These are phyloP conservation scores for Halictus ligatus DNA, from an alignment of 2,888 invertebrate genomes.

Conservation along the genomic window DNA sequence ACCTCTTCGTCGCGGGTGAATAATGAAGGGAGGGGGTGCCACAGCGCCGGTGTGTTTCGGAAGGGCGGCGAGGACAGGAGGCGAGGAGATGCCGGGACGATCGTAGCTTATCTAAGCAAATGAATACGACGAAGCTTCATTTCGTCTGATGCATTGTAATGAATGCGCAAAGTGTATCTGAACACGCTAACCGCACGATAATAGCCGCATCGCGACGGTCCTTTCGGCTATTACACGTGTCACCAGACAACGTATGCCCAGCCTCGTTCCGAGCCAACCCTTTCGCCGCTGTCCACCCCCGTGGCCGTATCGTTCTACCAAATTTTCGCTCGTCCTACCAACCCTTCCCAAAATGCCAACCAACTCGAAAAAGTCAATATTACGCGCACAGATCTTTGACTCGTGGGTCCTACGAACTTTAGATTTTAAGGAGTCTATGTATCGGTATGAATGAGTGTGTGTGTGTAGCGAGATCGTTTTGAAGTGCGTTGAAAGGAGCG, in stretches of 20 bases:
- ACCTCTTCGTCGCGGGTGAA: conserved; percentile 73
- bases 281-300: conserved; percentile 15
- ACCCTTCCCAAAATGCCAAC: no score
- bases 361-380: no score
- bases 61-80: conserved; percentile 55
- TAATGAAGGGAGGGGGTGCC: conserved; percentile 63
- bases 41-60: conserved; percentile 36
- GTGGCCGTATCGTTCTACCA: background rate
- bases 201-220: conserved; percentile 49
- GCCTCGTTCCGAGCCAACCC: conserved; percentile 27
- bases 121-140: conserved; percentile 81
- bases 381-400: no score
- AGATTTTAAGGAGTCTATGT: no score
- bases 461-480: no score
- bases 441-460: no score
- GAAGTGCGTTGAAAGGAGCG: no score
- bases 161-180: conserved; percentile 79
- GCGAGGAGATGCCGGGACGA: conserved; percentile 61
- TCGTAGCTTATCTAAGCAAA: conserved; percentile 81
- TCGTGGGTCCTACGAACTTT: no score
- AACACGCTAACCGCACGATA: conserved; percentile 76
- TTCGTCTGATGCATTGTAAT: conserved; percentile 81
- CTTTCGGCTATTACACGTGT: conserved; percentile 53
- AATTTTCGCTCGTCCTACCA: background rate
- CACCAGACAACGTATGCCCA: conserved; percentile 41